These are phyloP conservation scores for Alfaro cultratus DNA, from an alignment of 2,797 vertebrate genomes.

Conservation along the genomic window DNA sequence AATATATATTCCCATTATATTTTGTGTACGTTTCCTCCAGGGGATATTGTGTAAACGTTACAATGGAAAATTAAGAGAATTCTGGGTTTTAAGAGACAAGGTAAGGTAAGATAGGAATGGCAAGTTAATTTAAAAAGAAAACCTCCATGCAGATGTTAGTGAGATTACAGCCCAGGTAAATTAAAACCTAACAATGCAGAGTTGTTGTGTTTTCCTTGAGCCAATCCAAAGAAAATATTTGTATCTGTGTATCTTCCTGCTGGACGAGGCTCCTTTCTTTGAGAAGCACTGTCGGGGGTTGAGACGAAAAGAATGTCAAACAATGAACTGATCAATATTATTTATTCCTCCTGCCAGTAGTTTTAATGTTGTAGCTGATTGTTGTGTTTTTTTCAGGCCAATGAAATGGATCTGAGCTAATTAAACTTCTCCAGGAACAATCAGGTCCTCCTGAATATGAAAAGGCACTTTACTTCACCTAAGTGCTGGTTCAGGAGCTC, in stretches of 20 bases:
- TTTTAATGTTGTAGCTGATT: background rate
- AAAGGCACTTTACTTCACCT: background rate
- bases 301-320: background rate
- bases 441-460: background rate
- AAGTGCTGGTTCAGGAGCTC: background rate
- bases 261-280: background rate
- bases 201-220: background rate
- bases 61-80: background rate
- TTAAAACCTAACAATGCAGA: background rate
- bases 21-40: background rate
- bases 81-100: background rate
- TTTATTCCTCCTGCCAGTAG: background rate
- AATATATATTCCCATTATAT: background rate
- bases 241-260: background rate
- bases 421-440: background rate
- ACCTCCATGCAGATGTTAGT: background rate
- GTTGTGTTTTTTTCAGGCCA: background rate
- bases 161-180: background rate
- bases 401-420: background rate
- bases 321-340: background rate
- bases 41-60: background rate
- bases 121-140: background rate
- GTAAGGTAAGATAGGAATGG: background rate
- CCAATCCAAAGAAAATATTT: background rate
- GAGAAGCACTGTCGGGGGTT: background rate